These are phyloP conservation scores for Diuraphis noxia DNA, from an alignment of 1,140 invertebrate genomes.

Conservation along the genomic window DNA sequence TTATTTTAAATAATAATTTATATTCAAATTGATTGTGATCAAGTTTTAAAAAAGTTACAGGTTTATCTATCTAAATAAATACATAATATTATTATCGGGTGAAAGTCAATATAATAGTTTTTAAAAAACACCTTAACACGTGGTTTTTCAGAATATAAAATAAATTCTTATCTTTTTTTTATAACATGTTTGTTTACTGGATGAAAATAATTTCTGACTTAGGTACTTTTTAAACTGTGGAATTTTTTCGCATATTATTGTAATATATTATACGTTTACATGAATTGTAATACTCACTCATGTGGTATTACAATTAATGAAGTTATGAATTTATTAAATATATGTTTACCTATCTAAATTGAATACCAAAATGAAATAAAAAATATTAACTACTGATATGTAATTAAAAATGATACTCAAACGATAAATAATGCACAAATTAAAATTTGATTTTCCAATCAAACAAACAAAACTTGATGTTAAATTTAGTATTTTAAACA, in stretches of 20 bases:
- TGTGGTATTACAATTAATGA: neutral
- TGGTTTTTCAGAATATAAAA: no score
- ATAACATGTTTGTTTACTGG: no score
- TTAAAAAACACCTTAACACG: no score
- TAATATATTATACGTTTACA: neutral
- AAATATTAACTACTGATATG: no score
- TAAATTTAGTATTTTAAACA: neutral
- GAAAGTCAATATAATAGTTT: no score
- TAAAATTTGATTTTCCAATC: neutral
- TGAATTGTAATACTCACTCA: no score
- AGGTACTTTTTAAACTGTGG: neutral
- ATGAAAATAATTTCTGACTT: no score
- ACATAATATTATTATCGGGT: no score
- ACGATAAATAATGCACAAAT: neutral
- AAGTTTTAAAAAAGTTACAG: no score
- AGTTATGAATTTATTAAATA: neutral
- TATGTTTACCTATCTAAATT: neutral
- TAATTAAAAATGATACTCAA: neutral
- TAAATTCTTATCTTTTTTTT: no score
- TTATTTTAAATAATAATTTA: neutral
- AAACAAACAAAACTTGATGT: neutral
- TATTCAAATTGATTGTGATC: neutral
- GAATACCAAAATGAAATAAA: neutral
- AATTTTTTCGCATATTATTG: neutral
- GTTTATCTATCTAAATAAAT: no score